phyloP scores from a whole-genome alignment of 1,140 invertebrate species.

The Xylocopa sonorina region DNA sequence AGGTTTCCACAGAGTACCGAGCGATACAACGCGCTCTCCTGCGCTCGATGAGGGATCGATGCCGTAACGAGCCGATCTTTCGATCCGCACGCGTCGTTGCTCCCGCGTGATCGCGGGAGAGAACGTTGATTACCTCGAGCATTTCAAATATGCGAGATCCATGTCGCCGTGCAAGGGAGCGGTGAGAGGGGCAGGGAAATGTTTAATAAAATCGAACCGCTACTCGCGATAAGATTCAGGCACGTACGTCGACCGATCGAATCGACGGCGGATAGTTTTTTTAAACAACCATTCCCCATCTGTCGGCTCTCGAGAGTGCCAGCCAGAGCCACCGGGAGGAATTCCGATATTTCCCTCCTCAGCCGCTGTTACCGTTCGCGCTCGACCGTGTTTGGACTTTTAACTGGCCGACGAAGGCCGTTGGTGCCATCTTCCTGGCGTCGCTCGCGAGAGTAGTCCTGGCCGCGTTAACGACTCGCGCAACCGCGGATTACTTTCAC shows the following conservation, averaged over 20 bases:
- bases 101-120: constrained; percentile 6
- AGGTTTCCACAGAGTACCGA: background rate
- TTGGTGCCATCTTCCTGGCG: background rate
- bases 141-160: constrained; percentile 9
- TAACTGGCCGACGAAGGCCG: background rate
- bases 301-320: background rate
- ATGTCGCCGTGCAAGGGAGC: background rate
- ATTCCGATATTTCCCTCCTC: constrained; percentile 30
- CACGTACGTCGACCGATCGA: too few species aligned
- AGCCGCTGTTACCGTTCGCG: background rate
- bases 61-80: background rate
- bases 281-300: background rate
- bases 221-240: background rate
- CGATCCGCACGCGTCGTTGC: constrained; percentile 7
- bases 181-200: background rate
- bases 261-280: background rate
- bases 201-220: background rate
- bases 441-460: background rate
- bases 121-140: constrained; percentile 17
- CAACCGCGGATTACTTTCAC: constrained; percentile 33
- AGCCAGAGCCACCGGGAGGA: background rate
- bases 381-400: background rate
- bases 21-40: constrained; percentile 1
- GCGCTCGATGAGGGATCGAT: background rate
- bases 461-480: background rate